A percentile compares a stretch with the other conserved stretches of the same genome.
Evolutionary conservation across 2,888 invertebrate species (phyloP).

Genomic region (Gari tellinella): DNA sequence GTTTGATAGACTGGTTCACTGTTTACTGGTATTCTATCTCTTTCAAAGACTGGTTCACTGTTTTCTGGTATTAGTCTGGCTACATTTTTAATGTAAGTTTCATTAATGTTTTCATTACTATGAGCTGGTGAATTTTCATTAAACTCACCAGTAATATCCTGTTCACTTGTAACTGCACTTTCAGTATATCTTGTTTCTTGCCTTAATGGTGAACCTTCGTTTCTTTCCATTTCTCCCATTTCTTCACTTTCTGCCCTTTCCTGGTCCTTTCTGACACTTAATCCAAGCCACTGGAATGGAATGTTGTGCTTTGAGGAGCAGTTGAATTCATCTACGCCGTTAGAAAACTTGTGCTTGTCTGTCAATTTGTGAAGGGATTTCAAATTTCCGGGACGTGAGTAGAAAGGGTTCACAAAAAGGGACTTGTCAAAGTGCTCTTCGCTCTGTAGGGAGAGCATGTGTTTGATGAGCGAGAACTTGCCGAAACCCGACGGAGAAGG

Average conservation of each 20-base stretch:
- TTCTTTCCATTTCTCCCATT: neutral
- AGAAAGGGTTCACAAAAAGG: conserved; percentile 46
- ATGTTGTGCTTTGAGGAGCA: conserved; percentile 48
- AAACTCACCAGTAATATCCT: too few species aligned
- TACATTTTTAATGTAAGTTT: too few species aligned
- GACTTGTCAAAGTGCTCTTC: conserved; percentile 51
- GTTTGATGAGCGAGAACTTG: conserved; percentile 53
- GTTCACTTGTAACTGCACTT: too few species aligned
- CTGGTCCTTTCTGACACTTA: conserved; percentile 12
- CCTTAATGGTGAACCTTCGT: too few species aligned
- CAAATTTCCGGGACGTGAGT: conserved; percentile 24
- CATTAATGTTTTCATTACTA: too few species aligned
- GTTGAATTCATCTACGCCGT: conserved; percentile 24
- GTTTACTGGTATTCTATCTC: too few species aligned
- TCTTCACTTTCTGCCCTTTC: neutral
- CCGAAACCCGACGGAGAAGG: conserved; percentile 6
- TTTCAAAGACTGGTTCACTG: too few species aligned
- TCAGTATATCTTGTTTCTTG: too few species aligned
- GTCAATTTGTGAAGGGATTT: conserved; percentile 32
- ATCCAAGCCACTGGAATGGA: conserved; percentile 50
- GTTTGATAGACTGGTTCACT: too few species aligned
- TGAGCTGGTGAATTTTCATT: too few species aligned
- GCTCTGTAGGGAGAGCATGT: conserved; percentile 44
- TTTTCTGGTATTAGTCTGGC: too few species aligned
- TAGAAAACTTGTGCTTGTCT: conserved; percentile 37